Percentiles rank a stretch among this genome's conserved stretches.
These are phyloP conservation scores for Okamejei kenojei DNA, from an alignment of 2,797 vertebrate species.

Conservation along the genomic window DNA sequence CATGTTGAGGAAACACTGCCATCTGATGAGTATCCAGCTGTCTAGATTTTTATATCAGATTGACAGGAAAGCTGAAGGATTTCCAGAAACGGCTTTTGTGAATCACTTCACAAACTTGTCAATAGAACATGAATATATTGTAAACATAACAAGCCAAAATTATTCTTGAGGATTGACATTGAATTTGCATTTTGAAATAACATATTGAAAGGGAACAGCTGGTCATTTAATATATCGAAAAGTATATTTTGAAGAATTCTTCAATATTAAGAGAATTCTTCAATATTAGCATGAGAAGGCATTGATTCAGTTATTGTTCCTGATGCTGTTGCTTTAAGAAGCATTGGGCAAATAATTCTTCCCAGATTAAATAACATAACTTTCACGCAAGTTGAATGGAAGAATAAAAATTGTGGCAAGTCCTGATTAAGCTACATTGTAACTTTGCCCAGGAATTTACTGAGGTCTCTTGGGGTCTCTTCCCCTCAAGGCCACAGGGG, in stretches of 20 bases:
- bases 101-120: not conserved
- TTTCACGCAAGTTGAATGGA: not conserved
- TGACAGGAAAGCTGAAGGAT: not conserved
- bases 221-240: not conserved
- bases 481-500: not conserved
- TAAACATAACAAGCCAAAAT: not conserved
- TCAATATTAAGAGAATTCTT: not conserved
- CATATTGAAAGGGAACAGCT: not conserved
- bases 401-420: not conserved
- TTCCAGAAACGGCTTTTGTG: not conserved
- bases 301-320: not conserved
- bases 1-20: not conserved
- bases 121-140: not conserved
- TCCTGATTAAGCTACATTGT: not conserved
- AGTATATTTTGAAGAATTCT: not conserved
- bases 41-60: not conserved
- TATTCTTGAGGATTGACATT: not conserved
- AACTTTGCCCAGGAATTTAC: not conserved
- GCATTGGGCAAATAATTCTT: not conserved
- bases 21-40: not conserved
- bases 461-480: not conserved
- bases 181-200: not conserved
- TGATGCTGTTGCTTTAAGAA: not conserved
- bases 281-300: not conserved
- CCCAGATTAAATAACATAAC: not conserved